Conservation (phyloP, 2,888 invertebrate species). For the Odontocerum albicorne region DNA sequence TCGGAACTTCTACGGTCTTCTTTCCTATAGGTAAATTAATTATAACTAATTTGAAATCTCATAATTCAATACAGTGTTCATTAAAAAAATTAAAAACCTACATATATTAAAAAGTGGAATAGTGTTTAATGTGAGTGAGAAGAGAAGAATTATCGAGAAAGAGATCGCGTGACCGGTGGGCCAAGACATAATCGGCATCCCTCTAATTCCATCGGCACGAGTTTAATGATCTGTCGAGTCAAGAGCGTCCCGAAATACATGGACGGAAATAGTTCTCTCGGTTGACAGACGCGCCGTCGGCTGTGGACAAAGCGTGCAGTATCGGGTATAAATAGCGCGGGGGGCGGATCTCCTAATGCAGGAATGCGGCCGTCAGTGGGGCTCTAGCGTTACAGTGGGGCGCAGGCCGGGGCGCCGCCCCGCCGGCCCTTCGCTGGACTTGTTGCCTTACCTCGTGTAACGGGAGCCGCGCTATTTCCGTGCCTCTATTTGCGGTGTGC, state of each 20-base stretch:
- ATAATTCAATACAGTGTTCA: too few species aligned
- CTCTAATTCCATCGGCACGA: conserved; percentile 11
- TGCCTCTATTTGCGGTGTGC: conserved; percentile 20
- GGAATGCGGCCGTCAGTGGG: background rate
- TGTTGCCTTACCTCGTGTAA: background rate
- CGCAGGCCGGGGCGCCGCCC: background rate
- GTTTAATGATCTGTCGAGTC: conserved; percentile 35
- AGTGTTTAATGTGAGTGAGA: too few species aligned
- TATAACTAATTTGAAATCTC: too few species aligned
- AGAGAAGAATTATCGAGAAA: too few species aligned
- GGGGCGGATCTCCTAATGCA: conserved; percentile 1
- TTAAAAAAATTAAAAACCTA: too few species aligned
- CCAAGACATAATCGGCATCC: background rate
- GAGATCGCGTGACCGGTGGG: background rate
- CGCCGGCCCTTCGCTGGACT: background rate
- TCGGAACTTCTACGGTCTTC: too few species aligned
- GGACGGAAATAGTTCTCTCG: conserved; percentile 52
- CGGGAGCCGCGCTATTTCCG: conserved; percentile 28
- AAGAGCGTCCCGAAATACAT: conserved; percentile 45
- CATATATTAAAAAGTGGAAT: too few species aligned
- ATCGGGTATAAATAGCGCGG: conserved; percentile 1
- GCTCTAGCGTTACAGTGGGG: background rate
- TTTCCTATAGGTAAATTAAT: too few species aligned
- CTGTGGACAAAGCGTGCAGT: conserved; percentile 48
- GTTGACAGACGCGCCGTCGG: conserved; percentile 50